Base-by-base conservation (phyloP, 2,797 vertebrate species). In the Borostomias antarcticus region DNA sequence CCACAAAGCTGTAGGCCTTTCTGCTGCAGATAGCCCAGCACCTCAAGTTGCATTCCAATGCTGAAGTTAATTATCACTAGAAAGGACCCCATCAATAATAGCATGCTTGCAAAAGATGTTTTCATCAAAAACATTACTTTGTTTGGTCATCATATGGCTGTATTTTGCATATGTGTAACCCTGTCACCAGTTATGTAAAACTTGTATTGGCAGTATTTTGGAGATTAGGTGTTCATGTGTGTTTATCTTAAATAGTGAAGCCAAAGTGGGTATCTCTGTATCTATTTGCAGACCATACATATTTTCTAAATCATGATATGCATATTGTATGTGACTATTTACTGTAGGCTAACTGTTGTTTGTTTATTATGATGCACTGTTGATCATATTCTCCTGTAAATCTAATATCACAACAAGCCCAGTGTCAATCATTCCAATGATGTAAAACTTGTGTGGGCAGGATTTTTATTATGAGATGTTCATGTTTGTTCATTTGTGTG, bases 1-100 rank as follows among this genome's bases (percentile, higher is more conserved):
- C 66, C 1, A 86, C 82, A 25, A 81, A 64, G 81, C 7, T 89
- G 35, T 89, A 78, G 78, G 62, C 58, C 47, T 32, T 2, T 51
- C 48, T 21, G 23, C 21, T 26, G 51, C 48, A 37, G 15, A 45
- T 45, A 0, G 15, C n/a, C 3, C 15, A n/a, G n/a, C n/a, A n/a
- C n/a, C n/a, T n/a, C n/a, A n/a, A n/a, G n/a, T n/a, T n/a, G n/a
- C n/a, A n/a, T n/a, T n/a, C n/a, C n/a, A n/a, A n/a, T n/a, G n/a
- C n/a, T n/a, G n/a, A n/a, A n/a, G n/a, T n/a, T n/a, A n/a, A n/a
- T n/a, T n/a, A n/a, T n/a, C n/a, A n/a, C n/a, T n/a, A n/a, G n/a
- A n/a, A n/a, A n/a, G n/a, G n/a, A n/a, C n/a, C n/a, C n/a, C n/a
- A n/a, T n/a, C n/a, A n/a, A n/a, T n/a, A n/a, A n/a, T n/a, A n/a